Percentiles rank a stretch among this genome's conserved stretches.
phyloP scores from a whole-genome alignment of 2,113 vertebrate species.

The Pseudorhombus dupliciocellatus region DNA sequence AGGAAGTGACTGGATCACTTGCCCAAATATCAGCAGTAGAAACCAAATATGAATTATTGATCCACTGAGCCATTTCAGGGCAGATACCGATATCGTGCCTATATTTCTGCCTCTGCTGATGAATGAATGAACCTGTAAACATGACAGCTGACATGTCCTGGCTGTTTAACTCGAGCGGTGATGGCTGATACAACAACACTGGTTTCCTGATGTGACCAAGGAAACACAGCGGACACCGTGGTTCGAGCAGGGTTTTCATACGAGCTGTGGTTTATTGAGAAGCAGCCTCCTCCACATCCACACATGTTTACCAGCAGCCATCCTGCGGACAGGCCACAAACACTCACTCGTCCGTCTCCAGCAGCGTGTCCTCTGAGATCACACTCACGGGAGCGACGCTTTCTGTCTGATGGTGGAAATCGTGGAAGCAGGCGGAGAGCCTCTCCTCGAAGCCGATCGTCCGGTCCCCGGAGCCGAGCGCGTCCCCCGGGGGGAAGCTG shows the following conservation, averaged over 20 bases:
- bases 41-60: background rate
- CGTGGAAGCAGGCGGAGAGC: conserved; percentile 85
- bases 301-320: background rate
- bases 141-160: background rate
- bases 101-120: conserved; percentile 2
- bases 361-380: conserved; percentile 85
- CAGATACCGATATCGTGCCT: conserved; percentile 1
- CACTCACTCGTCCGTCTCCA: conserved; percentile 93
- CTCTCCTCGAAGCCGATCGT: conserved; percentile 82
- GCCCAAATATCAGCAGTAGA: background rate
- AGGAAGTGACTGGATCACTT: background rate
- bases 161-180: background rate
- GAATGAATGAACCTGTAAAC: background rate
- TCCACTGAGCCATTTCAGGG: background rate
- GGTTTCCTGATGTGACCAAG: too few species aligned
- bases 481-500: conserved; percentile 62
- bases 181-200: background rate
- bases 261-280: background rate
- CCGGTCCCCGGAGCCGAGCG: conserved; percentile 72
- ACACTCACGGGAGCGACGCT: conserved; percentile 74
- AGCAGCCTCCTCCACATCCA: background rate
- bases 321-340: conserved; percentile 16
- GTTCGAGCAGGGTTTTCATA: background rate
- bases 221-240: background rate
- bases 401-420: conserved; percentile 67